Percentiles rank a stretch among this genome's conserved stretches.
These are phyloP conservation scores for Tapera naevia DNA, from an alignment of 2,797 vertebrate species.

Conservation along the genomic window DNA sequence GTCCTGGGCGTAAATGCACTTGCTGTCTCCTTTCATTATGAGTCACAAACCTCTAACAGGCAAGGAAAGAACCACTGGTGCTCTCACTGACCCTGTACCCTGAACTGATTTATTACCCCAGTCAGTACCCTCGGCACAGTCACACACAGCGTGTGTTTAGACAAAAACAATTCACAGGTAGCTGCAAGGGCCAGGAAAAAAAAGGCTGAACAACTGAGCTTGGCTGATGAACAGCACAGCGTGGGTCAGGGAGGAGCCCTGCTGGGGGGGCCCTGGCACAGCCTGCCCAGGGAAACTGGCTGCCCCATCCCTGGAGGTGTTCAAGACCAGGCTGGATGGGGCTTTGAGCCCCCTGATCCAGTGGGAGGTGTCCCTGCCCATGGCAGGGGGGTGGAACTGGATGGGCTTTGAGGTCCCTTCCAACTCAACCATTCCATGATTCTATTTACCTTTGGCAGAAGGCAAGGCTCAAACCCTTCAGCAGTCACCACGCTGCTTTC, in stretches of 20 bases:
- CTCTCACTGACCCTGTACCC: neutral
- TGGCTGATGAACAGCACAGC: fast-evolving
- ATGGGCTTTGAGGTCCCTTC: no score
- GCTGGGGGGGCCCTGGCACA: no score
- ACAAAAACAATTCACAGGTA: neutral
- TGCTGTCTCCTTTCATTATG: conserved; percentile 47
- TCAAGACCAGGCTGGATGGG: no score
- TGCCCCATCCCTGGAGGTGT: no score
- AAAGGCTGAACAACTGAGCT: neutral
- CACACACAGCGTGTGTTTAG: neutral
- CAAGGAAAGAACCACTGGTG: neutral
- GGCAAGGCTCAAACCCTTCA: neutral
- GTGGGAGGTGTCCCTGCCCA: no score
- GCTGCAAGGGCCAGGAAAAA: neutral
- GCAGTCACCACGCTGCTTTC: neutral
- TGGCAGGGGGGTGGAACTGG: no score
- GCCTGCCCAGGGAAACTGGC: no score
- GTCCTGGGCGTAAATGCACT: neutral
- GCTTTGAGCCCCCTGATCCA: no score
- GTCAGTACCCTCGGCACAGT: neutral
- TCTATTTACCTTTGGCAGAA: neutral
- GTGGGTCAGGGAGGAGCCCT: neutral
- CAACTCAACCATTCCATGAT: no score
- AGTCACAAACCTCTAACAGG: neutral
- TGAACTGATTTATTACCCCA: neutral